These are phyloP conservation scores for Amitus sp. DNA, from an alignment of 2,888 invertebrate species.

Conservation along the genomic window DNA sequence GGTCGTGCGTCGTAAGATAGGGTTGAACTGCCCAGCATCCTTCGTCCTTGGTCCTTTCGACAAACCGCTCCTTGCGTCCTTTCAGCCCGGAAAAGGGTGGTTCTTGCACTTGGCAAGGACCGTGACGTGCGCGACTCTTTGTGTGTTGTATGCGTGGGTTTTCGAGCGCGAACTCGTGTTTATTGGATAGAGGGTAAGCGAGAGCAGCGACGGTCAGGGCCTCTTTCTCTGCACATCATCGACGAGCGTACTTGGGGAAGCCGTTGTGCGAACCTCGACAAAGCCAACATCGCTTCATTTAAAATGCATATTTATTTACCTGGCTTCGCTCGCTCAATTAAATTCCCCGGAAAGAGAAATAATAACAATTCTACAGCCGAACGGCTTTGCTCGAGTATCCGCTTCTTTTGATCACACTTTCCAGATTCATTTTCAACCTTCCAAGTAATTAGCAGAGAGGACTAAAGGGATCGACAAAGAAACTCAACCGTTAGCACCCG, in stretches of 20 bases:
- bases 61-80: conserved; percentile 49
- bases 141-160: conserved; percentile 19
- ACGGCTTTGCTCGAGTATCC: conserved; percentile 20
- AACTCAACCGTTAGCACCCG: not conserved
- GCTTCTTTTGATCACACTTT: conserved; percentile 30
- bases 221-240: conserved; percentile 23
- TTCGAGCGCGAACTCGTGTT: conserved; percentile 29
- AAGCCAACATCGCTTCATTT: conserved; percentile 32
- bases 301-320: conserved; percentile 39
- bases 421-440: not conserved
- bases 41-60: conserved; percentile 43
- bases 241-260: conserved; percentile 16
- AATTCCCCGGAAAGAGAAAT: conserved; percentile 18
- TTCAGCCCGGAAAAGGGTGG: conserved; percentile 50
- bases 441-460: conserved; percentile 13
- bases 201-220: conserved; percentile 36
- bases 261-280: conserved; percentile 18
- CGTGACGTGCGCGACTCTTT: conserved; percentile 17
- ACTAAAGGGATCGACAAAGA: not conserved
- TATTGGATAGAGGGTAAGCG: conserved; percentile 34
- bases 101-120: conserved; percentile 54
- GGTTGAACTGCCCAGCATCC: conserved; percentile 53
- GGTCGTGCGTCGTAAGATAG: conserved; percentile 63
- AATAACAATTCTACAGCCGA: conserved; percentile 13
- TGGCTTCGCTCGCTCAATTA: conserved; percentile 38